These are phyloP conservation scores for Buceros bicornis DNA, from an alignment of 2,797 vertebrate genomes.

Conservation along the genomic window DNA sequence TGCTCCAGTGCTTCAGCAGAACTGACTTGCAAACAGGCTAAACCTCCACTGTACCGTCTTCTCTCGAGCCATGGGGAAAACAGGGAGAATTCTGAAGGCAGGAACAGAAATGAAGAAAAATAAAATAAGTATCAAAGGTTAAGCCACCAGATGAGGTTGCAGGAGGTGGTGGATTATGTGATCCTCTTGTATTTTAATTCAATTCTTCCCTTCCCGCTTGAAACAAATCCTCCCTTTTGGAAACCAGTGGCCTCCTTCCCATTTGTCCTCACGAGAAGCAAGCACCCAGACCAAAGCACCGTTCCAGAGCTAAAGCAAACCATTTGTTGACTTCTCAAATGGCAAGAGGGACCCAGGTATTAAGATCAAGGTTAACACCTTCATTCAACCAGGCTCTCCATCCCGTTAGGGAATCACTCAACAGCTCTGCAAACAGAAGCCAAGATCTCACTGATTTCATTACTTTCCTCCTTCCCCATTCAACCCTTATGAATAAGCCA, in stretches of 20 bases:
- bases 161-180: neutral
- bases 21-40: neutral
- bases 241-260: neutral
- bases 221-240: constrained; percentile 24
- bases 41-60: neutral
- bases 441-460: neutral
- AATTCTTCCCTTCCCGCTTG: neutral
- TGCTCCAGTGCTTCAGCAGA: neutral
- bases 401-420: constrained; percentile 17
- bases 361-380: constrained; percentile 37
- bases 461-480: neutral
- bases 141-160: constrained; percentile 1
- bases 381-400: constrained; percentile 12
- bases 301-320: neutral
- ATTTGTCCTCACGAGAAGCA: constrained; percentile 20
- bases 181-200: constrained; percentile 19
- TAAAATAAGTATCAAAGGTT: constrained; percentile 26
- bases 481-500: neutral
- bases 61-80: neutral
- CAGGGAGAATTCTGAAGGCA: neutral
- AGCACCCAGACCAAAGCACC: neutral
- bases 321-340: neutral
- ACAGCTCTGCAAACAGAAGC: neutral
- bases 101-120: constrained; percentile 45
- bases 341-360: neutral